Evolutionary conservation across 2,797 vertebrate genomes (phyloP).

Genomic region (Vespertilio murinus): DNA sequence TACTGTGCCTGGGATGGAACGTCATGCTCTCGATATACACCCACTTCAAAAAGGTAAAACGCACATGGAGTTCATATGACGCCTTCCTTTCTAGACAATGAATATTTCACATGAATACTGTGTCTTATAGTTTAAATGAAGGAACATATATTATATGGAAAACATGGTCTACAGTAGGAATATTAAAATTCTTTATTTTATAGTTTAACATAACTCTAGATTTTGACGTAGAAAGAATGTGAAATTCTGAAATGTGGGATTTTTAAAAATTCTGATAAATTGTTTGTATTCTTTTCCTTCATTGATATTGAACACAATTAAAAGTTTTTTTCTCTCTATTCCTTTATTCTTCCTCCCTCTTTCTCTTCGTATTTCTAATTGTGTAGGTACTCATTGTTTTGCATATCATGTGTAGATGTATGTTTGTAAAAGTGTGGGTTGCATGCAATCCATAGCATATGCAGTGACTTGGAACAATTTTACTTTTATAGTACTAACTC

Average conservation of each 20-base stretch:
- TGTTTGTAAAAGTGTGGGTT: not conserved
- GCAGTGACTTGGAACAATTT: not conserved
- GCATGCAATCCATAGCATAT: not conserved
- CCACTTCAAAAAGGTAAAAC: constrained; percentile 94
- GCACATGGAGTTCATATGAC: not conserved
- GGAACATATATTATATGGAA: not conserved
- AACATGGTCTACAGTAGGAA: not conserved
- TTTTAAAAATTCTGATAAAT: not conserved
- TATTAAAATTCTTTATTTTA: not conserved
- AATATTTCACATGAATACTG: accelerated
- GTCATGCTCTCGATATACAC: constrained; percentile 93
- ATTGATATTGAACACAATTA: not conserved
- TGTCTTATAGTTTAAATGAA: not conserved
- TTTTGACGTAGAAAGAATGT: not conserved
- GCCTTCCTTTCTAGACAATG: not conserved
- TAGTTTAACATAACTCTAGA: not conserved
- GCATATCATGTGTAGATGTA: not conserved
- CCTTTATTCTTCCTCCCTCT: not conserved
- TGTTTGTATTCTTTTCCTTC: not conserved
- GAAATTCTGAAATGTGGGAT: not conserved
- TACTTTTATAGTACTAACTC: not conserved
- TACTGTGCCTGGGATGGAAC: constrained; percentile 99
- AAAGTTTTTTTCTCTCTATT: not conserved
- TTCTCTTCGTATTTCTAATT: not conserved
- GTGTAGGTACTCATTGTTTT: not conserved